phyloP scores from a whole-genome alignment of 2,888 invertebrate species.

The Tetheella fluctuosa region DNA sequence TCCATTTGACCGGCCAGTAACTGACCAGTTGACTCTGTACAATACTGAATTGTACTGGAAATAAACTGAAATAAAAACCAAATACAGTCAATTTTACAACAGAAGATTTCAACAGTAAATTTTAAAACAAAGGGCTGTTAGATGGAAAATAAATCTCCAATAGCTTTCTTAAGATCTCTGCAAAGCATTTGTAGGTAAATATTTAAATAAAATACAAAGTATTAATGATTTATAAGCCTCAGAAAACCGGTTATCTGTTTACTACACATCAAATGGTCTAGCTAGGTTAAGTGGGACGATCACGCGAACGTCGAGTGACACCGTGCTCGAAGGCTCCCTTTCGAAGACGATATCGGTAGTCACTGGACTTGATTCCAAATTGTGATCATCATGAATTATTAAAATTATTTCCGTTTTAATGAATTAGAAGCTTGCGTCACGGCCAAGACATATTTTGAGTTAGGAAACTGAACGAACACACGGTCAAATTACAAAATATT shows the following conservation, averaged over 20 bases:
- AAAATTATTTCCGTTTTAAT: background rate
- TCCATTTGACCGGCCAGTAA: no score
- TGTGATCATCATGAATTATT: background rate
- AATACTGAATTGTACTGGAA: no score
- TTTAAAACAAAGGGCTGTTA: no score
- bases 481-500: background rate
- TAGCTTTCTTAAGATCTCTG: background rate
- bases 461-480: background rate
- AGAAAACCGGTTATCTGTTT: slow-evolving; percentile 34
- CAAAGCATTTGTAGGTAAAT: background rate
- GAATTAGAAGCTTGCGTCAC: background rate
- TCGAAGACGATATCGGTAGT: background rate
- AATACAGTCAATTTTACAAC: no score
- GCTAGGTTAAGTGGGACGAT: slow-evolving; percentile 17
- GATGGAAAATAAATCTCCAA: no score
- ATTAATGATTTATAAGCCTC: slow-evolving; percentile 20
- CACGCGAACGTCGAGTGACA: slow-evolving; percentile 39
- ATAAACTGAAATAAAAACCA: no score
- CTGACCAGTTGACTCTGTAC: no score
- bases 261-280: slow-evolving; percentile 21
- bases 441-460: background rate
- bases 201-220: no score
- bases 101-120: no score
- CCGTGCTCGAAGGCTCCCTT: background rate
- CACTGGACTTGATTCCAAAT: slow-evolving; percentile 11